These are phyloP conservation scores for Leucoptera coffeella DNA, from an alignment of 2,888 invertebrate species.

Conservation along the genomic window DNA sequence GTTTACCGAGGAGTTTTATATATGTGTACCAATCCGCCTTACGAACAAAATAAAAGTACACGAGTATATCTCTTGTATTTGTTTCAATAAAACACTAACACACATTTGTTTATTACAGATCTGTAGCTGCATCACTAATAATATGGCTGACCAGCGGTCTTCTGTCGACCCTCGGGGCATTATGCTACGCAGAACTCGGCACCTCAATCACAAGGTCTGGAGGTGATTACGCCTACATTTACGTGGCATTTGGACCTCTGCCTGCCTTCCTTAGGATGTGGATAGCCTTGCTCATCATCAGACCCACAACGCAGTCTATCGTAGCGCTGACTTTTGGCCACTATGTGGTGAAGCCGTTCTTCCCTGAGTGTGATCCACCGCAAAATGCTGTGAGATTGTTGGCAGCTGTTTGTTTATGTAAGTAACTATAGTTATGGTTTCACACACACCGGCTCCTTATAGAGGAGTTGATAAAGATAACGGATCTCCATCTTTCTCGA, in stretches of 20 bases:
- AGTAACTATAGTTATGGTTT: too few species aligned
- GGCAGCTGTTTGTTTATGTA: constrained; percentile 78
- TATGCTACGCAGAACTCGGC: constrained; percentile 88
- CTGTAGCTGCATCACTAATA: constrained; percentile 68
- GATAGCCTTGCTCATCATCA: constrained; percentile 75
- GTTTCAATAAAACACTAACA: too few species aligned
- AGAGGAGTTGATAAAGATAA: too few species aligned
- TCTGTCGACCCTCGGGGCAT: constrained; percentile 78
- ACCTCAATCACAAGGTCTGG: constrained; percentile 82
- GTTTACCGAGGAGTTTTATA: too few species aligned
- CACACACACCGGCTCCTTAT: too few species aligned
- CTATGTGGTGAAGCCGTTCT: constrained; percentile 84
- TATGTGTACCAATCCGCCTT: too few species aligned
- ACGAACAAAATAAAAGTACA: too few species aligned
- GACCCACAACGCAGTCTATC: constrained; percentile 79
- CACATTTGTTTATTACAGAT: constrained; percentile 50
- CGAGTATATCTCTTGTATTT: too few species aligned
- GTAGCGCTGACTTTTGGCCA: constrained; percentile 88
- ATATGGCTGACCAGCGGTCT: constrained; percentile 76
- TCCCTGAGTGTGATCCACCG: constrained; percentile 70
- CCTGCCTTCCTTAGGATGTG: constrained; percentile 80
- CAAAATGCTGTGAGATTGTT: constrained; percentile 69
- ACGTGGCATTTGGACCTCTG: constrained; percentile 83
- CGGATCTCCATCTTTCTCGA: too few species aligned
- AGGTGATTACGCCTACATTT: constrained; percentile 87